Evolutionary conservation across 1,140 invertebrate species (phyloP), one percentile per base, ranked within the genome.

Genomic region (Parasteatoda tepidariorum): DNA sequence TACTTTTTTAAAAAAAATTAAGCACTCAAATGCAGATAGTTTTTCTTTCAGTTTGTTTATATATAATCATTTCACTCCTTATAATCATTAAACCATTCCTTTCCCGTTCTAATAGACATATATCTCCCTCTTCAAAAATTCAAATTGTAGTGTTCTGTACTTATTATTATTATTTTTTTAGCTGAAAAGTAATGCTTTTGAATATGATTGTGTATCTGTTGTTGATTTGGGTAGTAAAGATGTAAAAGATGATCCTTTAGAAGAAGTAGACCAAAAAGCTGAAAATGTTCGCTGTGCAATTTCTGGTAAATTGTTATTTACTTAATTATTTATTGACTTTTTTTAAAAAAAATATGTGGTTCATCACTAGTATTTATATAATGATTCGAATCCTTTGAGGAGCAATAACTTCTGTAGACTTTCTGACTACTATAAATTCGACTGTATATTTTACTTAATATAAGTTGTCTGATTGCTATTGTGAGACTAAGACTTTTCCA

Each of bases 241-340:
- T 30, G 28, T 15, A 2, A 73, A 64, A 55, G 34, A 64, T 22
- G 61, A 83, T 54, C 55, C 55, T 30, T 15, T 33, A 30, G 79
- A 83, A 64, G 62, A 59, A 34, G 3, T 41, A 33, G 57, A 83
- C 55, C 30, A 68, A 67, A 64, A 41, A 54, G 26, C 34, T 30
- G 79, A 83, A 83, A 83, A 57, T 28, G 26, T 83, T 22, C 68
- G 79, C 9, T 62, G 57, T 30, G 57, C 79, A 24, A 64, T 83
- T 62, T 55, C 79, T 64, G 92, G 93, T 93, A 91, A 89, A 78
- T 89, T 90, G 15, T 91, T 28, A 31, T 78, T 86, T 61, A 76
- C 31, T 66, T 68, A 30, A 34, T 41, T 70, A 2, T 85, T 54
- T 57, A 54, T 84, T 18, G 57, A 34, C 22, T 33, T 41, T 79